These are phyloP conservation scores for Drosophila sechellia DNA, from an alignment of 1,140 invertebrate genomes.

Conservation along the genomic window DNA sequence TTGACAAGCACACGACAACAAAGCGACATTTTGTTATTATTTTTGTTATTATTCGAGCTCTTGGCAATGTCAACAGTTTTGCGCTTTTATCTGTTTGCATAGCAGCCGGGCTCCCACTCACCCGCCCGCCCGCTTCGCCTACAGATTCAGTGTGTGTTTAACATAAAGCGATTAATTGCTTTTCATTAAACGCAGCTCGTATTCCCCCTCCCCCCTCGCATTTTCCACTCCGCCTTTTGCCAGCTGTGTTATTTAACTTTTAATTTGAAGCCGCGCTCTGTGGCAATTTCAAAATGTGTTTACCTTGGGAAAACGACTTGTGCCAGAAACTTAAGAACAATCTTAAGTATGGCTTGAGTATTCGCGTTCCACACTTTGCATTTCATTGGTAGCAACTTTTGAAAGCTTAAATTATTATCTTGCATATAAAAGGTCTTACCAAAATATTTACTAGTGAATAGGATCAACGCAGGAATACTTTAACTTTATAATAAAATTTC, in stretches of 20 bases:
- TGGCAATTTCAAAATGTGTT: constrained; percentile 46
- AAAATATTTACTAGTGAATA: too few species aligned
- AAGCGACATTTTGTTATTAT: constrained; percentile 33
- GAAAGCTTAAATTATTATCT: too few species aligned
- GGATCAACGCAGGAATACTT: neutral
- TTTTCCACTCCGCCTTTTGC: constrained; percentile 11
- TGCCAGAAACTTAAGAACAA: constrained; percentile 11
- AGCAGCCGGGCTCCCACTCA: constrained; percentile 29
- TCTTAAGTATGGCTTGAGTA: neutral
- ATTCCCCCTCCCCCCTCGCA: neutral
- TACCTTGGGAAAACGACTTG: constrained; percentile 38
- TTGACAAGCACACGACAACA: constrained; percentile 42
- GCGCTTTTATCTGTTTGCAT: constrained; percentile 79
- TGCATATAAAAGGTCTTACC: too few species aligned
- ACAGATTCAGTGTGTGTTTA: constrained; percentile 57
- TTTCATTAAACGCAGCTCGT: constrained; percentile 67
- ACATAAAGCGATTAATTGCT: constrained; percentile 82
- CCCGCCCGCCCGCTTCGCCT: neutral
- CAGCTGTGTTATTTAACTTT: constrained; percentile 67
- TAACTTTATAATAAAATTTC: neutral
- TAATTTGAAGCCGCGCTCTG: constrained; percentile 59
- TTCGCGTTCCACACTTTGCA: too few species aligned
- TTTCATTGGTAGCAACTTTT: too few species aligned
- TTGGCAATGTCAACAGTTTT: constrained; percentile 77
- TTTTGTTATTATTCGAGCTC: constrained; percentile 68